phyloP scores from a whole-genome alignment of 2,113 vertebrate species.

The Sinocyclocheilus rhinocerous region DNA sequence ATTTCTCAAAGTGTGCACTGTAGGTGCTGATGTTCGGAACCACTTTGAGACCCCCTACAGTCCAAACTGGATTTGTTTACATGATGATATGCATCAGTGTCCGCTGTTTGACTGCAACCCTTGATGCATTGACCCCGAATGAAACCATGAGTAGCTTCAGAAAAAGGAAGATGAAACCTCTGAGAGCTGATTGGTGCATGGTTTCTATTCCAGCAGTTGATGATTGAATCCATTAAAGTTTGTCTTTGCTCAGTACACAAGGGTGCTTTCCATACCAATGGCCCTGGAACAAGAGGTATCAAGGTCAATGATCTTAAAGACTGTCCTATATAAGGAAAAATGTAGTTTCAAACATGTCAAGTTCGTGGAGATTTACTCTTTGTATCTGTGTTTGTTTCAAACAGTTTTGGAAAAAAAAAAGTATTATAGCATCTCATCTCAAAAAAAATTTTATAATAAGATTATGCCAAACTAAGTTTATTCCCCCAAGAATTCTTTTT shows the following conservation, averaged over 20 bases:
- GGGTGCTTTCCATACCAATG: background rate
- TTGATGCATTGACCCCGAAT: background rate
- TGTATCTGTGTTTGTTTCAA: no score
- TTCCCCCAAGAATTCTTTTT: no score
- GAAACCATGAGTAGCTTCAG: background rate
- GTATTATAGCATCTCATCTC: no score
- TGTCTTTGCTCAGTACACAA: background rate
- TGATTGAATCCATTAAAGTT: background rate
- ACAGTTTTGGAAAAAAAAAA: no score
- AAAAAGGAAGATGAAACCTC: background rate
- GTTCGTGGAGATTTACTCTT: no score
- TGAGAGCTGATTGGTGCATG: background rate
- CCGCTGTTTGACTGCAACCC: background rate
- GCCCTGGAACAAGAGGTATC: background rate
- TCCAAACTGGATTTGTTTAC: constrained; percentile 25
- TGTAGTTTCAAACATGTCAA: no score
- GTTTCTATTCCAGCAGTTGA: background rate
- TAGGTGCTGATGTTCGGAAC: background rate
- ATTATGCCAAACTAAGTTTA: no score
- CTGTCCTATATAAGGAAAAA: no score
- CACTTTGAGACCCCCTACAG: background rate
- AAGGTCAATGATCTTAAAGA: no score
- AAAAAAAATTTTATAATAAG: no score
- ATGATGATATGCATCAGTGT: constrained; percentile 2
- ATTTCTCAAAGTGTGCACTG: background rate